Evolutionary conservation across 1,140 invertebrate species (phyloP), one percentile per base, ranked within the genome.

Genomic region (Hycleus cichorii): DNA sequence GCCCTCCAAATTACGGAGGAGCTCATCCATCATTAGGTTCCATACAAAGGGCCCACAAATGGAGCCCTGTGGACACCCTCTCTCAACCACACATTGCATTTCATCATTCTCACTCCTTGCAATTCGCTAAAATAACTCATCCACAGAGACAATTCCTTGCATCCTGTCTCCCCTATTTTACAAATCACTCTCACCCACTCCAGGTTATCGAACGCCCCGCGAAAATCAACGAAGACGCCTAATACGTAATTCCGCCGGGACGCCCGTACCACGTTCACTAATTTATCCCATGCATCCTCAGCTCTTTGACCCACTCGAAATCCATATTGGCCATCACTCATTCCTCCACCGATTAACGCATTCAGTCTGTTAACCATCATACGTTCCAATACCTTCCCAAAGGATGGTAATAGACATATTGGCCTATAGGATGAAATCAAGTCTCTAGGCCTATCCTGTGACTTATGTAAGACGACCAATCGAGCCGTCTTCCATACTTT

Each of bases 181-280:
- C 59, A 0, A 0, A 76, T 24, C 0, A 75, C 62, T 52, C 58
- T 65, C 0, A 72, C 69, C 76, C 75, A 77, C 71, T 71, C 73
- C 0, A 70, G 57, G 24, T 72, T 70, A 45, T 75, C 70, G 47
- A 76, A 77, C 0, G 76, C 75, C 0, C 74, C 75, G 1, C 66
- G 66, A 9, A 78, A 77, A 47, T 78, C 77, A 4, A 77, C 44
- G 8, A 75, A 64, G 0, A 77, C 60, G 0, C 58, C 67, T 10
- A 75, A 46, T 0, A 66, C 69, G 45, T 76, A 75, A 12, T 68
- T 72, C 3, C 44, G 5, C 24, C 18, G 6, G 11, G 40, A 45
- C 3, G 5, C 40, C 32, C 7, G 4, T 7, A 32, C 32, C 4
- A 32, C 4, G 4, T 32, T 4, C 7, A 7, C 32, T 4, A 32